phyloP scores from a whole-genome alignment of 2,888 invertebrate species.

The Andrena dorsata region DNA sequence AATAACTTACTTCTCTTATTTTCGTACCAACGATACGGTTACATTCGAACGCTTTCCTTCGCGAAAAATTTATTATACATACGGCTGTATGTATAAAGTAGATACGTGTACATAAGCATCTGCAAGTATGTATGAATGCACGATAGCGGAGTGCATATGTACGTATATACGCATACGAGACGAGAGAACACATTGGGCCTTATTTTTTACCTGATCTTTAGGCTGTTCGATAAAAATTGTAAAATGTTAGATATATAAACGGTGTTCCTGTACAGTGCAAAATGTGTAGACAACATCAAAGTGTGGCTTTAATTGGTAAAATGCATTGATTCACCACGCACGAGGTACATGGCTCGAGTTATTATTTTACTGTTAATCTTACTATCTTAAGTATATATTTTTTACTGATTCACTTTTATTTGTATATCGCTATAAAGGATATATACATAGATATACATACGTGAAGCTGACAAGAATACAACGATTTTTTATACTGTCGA shows the following conservation, averaged over 20 bases:
- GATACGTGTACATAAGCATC: slow-evolving; percentile 43
- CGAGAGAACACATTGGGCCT: slow-evolving; percentile 68
- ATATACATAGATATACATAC: slow-evolving; percentile 7
- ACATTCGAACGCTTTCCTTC: slow-evolving; percentile 7
- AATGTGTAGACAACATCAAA: slow-evolving; percentile 43
- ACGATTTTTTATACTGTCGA: slow-evolving; percentile 35
- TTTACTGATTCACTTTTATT: slow-evolving; percentile 49
- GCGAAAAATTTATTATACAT: slow-evolving; percentile 35
- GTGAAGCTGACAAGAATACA: slow-evolving; percentile 4
- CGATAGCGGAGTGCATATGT: slow-evolving; percentile 47
- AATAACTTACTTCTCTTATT: slow-evolving; percentile 57
- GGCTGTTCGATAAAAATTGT: slow-evolving; percentile 59
- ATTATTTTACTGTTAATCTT: slow-evolving; percentile 40
- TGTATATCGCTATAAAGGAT: neutral
- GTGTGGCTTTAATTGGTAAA: slow-evolving; percentile 37
- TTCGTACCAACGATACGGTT: slow-evolving; percentile 21
- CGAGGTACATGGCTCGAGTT: slow-evolving; percentile 49
- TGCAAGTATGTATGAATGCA: slow-evolving; percentile 36
- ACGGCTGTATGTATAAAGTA: slow-evolving; percentile 52
- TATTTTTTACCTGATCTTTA: slow-evolving; percentile 76
- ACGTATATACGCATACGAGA: slow-evolving; percentile 65
- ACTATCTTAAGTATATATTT: slow-evolving; percentile 48
- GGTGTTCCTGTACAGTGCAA: slow-evolving; percentile 69
- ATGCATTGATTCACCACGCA: slow-evolving; percentile 55
- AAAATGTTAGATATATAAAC: slow-evolving; percentile 50